A percentile compares a stretch with the other conserved stretches of the same genome.
Evolutionary conservation across 2,113 vertebrate genomes (phyloP).

Genomic region (Hyperopisus bebe): DNA sequence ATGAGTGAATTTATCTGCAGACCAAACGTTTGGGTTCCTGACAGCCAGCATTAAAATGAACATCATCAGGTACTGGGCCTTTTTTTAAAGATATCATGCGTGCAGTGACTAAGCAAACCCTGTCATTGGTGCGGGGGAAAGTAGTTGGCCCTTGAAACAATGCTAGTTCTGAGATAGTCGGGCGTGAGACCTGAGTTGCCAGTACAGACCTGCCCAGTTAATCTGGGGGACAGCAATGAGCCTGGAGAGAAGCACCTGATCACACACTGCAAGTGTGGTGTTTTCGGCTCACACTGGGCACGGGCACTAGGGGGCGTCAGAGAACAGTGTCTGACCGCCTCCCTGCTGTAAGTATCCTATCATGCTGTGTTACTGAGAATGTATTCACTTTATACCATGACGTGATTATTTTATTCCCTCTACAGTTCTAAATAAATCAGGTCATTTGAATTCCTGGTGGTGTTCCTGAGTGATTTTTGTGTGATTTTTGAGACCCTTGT

Average conservation of each 20-base stretch:
- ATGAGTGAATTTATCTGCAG: background rate
- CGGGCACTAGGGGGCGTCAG: background rate
- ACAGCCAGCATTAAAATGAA: background rate
- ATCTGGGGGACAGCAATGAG: background rate
- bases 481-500: too few relatives aligned
- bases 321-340: background rate
- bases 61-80: background rate
- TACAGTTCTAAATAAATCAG: background rate
- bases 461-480: background rate
- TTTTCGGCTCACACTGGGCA: background rate
- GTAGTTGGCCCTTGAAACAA: background rate
- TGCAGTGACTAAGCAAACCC: background rate
- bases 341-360: background rate
- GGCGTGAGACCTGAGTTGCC: background rate
- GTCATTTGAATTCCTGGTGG: background rate
- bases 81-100: background rate
- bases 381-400: background rate
- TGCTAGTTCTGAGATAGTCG: background rate
- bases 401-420: background rate
- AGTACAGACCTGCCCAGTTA: background rate
- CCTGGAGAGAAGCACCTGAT: background rate
- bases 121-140: background rate
- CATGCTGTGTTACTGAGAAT: background rate
- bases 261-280: background rate
- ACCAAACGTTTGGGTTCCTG: background rate